Conservation (phyloP, 2,797 vertebrate genomes). For the Lagorchestes hirsutus region DNA sequence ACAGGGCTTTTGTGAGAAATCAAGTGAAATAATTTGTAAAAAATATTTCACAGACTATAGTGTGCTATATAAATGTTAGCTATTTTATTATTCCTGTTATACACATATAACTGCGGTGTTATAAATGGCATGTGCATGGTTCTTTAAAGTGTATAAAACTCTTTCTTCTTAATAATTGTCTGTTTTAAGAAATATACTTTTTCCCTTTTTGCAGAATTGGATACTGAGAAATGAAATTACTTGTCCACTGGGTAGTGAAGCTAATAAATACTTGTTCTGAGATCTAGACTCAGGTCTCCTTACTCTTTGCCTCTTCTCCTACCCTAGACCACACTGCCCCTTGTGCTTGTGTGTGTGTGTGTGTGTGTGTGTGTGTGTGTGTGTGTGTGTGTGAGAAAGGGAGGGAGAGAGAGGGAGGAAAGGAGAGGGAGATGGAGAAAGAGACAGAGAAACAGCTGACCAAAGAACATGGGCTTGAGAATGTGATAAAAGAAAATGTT, state of each 20-base stretch:
- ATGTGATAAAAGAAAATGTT: not conserved
- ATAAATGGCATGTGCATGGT: not conserved
- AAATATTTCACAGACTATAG: not conserved
- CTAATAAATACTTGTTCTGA: not conserved
- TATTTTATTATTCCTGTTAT: not conserved
- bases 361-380: no score
- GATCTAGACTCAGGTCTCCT: not conserved
- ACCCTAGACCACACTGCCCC: not conserved
- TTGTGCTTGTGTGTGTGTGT: no score
- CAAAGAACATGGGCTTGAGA: not conserved
- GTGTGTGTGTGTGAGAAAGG: no score
- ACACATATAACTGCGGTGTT: not conserved
- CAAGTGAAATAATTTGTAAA: not conserved
- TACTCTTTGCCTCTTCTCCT: not conserved
- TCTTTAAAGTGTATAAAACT: not conserved
- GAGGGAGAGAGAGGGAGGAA: no score
- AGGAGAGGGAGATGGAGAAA: not conserved
- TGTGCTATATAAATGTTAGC: not conserved
- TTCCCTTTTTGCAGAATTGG: not conserved
- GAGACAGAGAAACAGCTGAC: not conserved
- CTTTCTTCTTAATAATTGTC: not conserved
- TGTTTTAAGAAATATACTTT: not conserved
- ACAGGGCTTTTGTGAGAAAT: not conserved
- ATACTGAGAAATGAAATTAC: not conserved
- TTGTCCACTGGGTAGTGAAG: not conserved